A percentile compares a stretch with the other conserved stretches of the same genome.
These are phyloP conservation scores for Melitaea cinxia DNA, from an alignment of 1,140 invertebrate genomes.

Conservation along the genomic window DNA sequence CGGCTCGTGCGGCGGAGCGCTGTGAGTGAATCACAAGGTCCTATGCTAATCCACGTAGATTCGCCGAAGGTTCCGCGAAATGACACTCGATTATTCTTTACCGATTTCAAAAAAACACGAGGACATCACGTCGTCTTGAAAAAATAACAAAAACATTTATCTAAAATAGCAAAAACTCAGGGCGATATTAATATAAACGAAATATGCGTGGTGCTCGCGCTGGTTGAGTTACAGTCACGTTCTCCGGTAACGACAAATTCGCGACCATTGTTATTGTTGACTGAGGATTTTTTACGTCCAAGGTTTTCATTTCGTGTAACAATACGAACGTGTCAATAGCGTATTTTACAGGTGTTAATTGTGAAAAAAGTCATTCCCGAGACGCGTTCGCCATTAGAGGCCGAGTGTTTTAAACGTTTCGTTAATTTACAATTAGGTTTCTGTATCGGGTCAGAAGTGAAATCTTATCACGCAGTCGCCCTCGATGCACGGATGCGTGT, in stretches of 20 bases:
- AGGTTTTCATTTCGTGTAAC: conserved; percentile 69
- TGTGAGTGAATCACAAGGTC: conserved; percentile 50
- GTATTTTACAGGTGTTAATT: conserved; percentile 67
- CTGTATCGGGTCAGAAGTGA: conserved; percentile 69
- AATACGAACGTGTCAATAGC: conserved; percentile 69
- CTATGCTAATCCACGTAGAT: conserved; percentile 54
- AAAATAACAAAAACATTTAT: conserved; percentile 52
- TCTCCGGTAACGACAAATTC: conserved; percentile 67
- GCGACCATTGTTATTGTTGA: conserved; percentile 67
- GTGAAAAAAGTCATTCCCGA: conserved; percentile 52
- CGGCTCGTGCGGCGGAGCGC: conserved; percentile 13
- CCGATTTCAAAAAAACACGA: conserved; percentile 48
- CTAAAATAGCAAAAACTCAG: conserved; percentile 66
- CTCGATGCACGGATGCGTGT: conserved; percentile 73
- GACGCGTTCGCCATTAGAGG: conserved; percentile 24
- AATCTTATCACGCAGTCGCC: conserved; percentile 66
- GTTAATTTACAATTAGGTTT: conserved; percentile 63
- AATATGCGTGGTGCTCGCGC: conserved; percentile 50
- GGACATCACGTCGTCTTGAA: conserved; percentile 60
- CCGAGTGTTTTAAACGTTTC: conserved; percentile 44
- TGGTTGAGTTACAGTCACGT: conserved; percentile 73
- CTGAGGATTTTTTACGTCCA: conserved; percentile 62
- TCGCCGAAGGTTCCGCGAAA: conserved; percentile 47
- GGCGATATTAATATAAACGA: conserved; percentile 71
- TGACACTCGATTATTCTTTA: conserved; percentile 53